Evolutionary conservation across 2,113 vertebrate species (phyloP), one percentile per base, ranked within the genome.

Genomic region (Sphaerodactylus townsendi): DNA sequence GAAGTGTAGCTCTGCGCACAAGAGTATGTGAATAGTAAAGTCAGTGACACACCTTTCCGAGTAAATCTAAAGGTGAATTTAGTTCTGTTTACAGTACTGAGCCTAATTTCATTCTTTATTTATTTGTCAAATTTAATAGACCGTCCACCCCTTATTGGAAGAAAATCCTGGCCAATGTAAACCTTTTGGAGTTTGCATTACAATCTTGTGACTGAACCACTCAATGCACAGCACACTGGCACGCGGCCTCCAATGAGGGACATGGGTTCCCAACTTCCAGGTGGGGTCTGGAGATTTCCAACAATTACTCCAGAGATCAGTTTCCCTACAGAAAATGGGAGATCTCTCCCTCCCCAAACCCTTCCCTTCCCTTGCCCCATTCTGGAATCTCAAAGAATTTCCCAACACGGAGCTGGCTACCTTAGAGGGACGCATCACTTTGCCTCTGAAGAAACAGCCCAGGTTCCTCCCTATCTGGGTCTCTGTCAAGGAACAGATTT

Each of bases 81-180:
- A 9, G 2, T 80, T 56, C 30, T 66, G 13, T 56, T 56, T 56
- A 56, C 53, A 56, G 53, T 11, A 13, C 28, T 25, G 13, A 39
- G 39, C 69, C 23, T 50, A 91, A 90, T 85, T 91, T 83, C 88
- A 86, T 81, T n/a, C n/a, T n/a, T n/a, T n/a, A n/a, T n/a, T n/a
- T n/a, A n/a, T n/a, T n/a, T n/a, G n/a, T n/a, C n/a, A n/a, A n/a
- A n/a, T n/a, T n/a, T n/a, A n/a, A n/a, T n/a, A n/a, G n/a, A n/a
- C n/a, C n/a, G n/a, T n/a, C n/a, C n/a, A n/a, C n/a, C n/a, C n/a
- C n/a, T n/a, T 88, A 89, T 48, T 4, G 1, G 62, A 50, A 70
- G 44, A 41, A 5, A 56, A 14, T 82, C 66, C 65, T 76, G 28
- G 82, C 14, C 64, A 78, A 46, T 1, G 2, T 4, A 59, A 0